Evolutionary conservation across 2,888 invertebrate species (phyloP).

Genomic region (Glomeris marginata): DNA sequence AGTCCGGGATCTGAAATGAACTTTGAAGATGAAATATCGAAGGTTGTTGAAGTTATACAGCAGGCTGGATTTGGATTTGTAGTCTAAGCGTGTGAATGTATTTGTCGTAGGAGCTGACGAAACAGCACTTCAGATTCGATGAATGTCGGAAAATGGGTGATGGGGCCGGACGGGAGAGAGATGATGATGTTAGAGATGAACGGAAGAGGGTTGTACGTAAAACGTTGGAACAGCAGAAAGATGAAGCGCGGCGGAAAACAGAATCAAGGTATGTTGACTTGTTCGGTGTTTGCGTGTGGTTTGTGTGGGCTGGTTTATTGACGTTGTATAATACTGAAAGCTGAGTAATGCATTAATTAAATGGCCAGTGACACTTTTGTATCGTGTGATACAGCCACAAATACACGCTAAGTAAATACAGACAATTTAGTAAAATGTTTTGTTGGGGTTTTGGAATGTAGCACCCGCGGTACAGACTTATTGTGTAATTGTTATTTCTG

Average conservation of each 20-base stretch:
- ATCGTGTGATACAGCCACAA: no score
- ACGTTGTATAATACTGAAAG: no score
- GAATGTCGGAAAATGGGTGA: not conserved
- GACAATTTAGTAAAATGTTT: no score
- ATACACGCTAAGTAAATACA: no score
- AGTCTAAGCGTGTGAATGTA: no score
- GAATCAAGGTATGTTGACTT: not conserved
- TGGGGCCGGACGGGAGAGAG: conserved; percentile 19
- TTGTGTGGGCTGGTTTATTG: not conserved
- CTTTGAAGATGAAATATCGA: not conserved
- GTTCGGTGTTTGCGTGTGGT: not conserved
- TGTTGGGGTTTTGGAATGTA: no score
- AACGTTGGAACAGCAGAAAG: conserved; percentile 25
- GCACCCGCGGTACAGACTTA: no score
- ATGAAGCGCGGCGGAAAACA: conserved; percentile 7
- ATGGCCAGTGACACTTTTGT: no score
- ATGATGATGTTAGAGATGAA: conserved; percentile 23
- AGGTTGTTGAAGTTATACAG: no score
- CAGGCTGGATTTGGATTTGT: no score
- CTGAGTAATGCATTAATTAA: no score
- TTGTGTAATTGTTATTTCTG: no score
- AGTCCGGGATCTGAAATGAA: conserved; percentile 32
- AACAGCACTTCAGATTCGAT: not conserved
- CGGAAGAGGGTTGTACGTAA: conserved; percentile 22
- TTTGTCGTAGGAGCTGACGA: not conserved